Evolutionary conservation across 1,140 invertebrate species (phyloP), one percentile per base, ranked within the genome.

Genomic region (Drosophila orosa): DNA sequence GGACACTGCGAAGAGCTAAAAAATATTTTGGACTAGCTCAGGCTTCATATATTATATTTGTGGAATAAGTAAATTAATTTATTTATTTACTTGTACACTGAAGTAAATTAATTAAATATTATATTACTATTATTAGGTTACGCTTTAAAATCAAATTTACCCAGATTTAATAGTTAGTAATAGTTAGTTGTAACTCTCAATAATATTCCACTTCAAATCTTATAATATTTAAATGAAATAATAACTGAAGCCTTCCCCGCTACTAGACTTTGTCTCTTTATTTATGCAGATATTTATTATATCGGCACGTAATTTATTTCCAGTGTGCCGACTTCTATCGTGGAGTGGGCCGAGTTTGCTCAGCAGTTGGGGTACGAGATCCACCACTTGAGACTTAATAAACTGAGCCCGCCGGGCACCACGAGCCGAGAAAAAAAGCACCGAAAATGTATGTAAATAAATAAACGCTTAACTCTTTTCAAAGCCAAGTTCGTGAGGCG

Each of bases 381-480:
- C 37, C 56, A 60, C 79, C 83, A 89, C 83, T 87, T 77, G 84
- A 87, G 84, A 87, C 84, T 87, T 87, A 83, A 87, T 87, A 87
- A 87, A 87, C 83, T 67, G 67, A 67, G 66, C 65, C 80, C 80
- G 75, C 52, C 33, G 80, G 80, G 44, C 75, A 63, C 12, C 60
- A 56, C 22, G 63, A 62, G 44, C 55, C 52, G 19, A 17, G 27
- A 25, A 59, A 73, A 58, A 37, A 84, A 77, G 33, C 17, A 29
- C 22, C 50, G 31, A 60, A 81, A 80, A 81, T 81, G 52, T 68
- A 81, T 86, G 83, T 83, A 83, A 87, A 83, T 89, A 89, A 87
- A 87, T 83, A 87, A 89, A 87, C 80, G 79, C 80, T 83, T 89
- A 87, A 87, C 83, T 83, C 84, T 89, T 87, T 74, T 89, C 42